These are phyloP conservation scores for Agapostemon virescens DNA, from an alignment of 2,888 invertebrate genomes.

Conservation along the genomic window DNA sequence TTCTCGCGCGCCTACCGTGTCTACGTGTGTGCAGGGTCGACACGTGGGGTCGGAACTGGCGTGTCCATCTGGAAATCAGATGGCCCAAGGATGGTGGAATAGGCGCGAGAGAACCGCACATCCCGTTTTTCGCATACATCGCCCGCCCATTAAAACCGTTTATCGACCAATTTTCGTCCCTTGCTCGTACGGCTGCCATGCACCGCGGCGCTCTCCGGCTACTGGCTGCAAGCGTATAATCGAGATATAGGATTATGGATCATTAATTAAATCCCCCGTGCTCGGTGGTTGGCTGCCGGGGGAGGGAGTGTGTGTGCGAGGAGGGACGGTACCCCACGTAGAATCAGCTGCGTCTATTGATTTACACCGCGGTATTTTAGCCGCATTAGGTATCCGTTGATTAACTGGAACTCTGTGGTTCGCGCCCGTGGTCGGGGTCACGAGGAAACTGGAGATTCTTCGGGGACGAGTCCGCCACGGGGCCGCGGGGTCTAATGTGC, in stretches of 20 bases:
- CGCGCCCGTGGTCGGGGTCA: conserved; percentile 30
- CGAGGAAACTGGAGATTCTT: conserved; percentile 10
- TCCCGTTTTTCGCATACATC: conserved; percentile 17
- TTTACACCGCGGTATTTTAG: conserved; percentile 47
- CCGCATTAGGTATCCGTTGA: conserved; percentile 38
- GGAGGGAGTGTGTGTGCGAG: no score
- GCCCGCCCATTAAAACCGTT: conserved; percentile 39
- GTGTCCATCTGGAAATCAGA: conserved; percentile 8
- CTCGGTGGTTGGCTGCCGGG: no score
- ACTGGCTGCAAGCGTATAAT: conserved; percentile 43
- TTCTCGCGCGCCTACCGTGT: neutral
- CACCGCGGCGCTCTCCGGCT: conserved; percentile 22
- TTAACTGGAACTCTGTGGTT: conserved; percentile 34
- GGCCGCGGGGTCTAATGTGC: neutral
- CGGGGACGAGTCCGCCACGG: conserved; percentile 1
- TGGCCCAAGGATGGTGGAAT: conserved; percentile 10
- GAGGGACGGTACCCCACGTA: no score
- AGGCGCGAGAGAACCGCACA: neutral
- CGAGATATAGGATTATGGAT: conserved; percentile 56
- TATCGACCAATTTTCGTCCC: conserved; percentile 51
- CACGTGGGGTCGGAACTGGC: conserved; percentile 36
- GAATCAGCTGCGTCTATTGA: conserved; percentile 55
- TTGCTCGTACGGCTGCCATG: conserved; percentile 27
- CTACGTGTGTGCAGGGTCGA: neutral
- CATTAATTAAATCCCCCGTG: conserved; percentile 53